phyloP scores from a whole-genome alignment of 2,888 invertebrate species.

The Morpho deidamia region DNA sequence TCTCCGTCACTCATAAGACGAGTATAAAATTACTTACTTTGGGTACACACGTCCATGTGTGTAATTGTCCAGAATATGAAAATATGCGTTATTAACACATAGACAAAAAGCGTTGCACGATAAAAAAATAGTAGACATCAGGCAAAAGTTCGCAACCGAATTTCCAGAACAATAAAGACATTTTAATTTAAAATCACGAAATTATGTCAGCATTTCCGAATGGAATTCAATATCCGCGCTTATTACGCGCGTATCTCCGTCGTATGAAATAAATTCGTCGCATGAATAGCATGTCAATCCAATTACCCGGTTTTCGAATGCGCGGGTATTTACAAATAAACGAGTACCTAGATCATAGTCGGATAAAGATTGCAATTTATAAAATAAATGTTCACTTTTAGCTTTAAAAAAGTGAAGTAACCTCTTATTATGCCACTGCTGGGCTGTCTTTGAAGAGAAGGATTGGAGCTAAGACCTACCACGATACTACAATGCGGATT shows the following conservation, averaged over 20 bases:
- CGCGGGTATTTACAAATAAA: constrained; percentile 23
- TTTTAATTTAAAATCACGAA: constrained; percentile 12
- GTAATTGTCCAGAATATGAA: no score
- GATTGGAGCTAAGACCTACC: no score
- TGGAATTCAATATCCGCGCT: constrained; percentile 18
- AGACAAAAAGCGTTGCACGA: no score
- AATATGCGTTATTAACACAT: no score
- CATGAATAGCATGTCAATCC: constrained; percentile 26
- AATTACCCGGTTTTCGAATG: constrained; percentile 23
- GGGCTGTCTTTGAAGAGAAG: no score
- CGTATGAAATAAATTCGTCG: constrained; percentile 22
- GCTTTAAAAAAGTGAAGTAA: not conserved
- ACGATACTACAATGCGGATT: no score
- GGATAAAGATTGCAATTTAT: not conserved
- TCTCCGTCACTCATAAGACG: no score
- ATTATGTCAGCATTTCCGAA: constrained; percentile 5
- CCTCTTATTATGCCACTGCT: no score
- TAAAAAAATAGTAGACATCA: not conserved
- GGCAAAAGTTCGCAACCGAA: not conserved
- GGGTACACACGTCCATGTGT: no score
- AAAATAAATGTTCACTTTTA: not conserved
- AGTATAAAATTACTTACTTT: no score
- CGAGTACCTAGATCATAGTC: constrained; percentile 3
- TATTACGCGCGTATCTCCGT: constrained; percentile 19
- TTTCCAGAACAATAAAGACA: constrained; percentile 1